phyloP scores from a whole-genome alignment of 2,797 vertebrate species.

The Enteromius radiatus region DNA sequence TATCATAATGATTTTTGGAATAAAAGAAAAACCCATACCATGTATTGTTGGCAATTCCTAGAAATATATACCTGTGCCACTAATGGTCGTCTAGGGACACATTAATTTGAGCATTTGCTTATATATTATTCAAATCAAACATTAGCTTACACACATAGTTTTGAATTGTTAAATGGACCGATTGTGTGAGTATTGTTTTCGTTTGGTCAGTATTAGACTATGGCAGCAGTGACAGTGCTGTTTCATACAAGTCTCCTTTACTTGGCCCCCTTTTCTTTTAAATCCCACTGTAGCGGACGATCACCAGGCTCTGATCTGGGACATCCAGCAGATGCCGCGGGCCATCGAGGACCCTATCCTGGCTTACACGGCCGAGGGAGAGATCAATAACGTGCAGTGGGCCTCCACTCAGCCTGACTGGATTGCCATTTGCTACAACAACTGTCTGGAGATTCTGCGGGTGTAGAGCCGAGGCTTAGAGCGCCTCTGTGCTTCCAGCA shows the following conservation, averaged over 20 bases:
- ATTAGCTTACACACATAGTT: neutral
- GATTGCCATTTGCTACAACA: conserved; percentile 98
- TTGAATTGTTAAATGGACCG: neutral
- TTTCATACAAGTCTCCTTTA: conserved; percentile 52
- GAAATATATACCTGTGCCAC: too few relatives aligned
- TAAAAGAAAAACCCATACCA: too few relatives aligned
- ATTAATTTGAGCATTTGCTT: neutral
- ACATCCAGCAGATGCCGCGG: conserved; percentile 98
- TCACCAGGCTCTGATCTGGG: conserved; percentile 99
- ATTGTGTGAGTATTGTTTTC: neutral
- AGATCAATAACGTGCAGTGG: conserved; percentile 99
- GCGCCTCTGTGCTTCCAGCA: conserved; percentile 12
- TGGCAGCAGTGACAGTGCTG: neutral
- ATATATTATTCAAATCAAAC: neutral
- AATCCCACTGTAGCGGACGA: conserved; percentile 85
- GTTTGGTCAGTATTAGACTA: neutral
- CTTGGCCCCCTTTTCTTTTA: conserved; percentile 44
- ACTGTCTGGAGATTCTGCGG: conserved; percentile 97
- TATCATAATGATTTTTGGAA: too few relatives aligned
- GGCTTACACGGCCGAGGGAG: conserved; percentile 96
- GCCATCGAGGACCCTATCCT: conserved; percentile 98
- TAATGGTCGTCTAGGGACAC: neutral
- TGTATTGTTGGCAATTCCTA: too few relatives aligned
- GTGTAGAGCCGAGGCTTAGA: conserved; percentile 78
- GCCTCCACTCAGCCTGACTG: conserved; percentile 98